These are phyloP conservation scores for Zapus hudsonius DNA, from an alignment of 2,113 vertebrate species.

Conservation along the genomic window DNA sequence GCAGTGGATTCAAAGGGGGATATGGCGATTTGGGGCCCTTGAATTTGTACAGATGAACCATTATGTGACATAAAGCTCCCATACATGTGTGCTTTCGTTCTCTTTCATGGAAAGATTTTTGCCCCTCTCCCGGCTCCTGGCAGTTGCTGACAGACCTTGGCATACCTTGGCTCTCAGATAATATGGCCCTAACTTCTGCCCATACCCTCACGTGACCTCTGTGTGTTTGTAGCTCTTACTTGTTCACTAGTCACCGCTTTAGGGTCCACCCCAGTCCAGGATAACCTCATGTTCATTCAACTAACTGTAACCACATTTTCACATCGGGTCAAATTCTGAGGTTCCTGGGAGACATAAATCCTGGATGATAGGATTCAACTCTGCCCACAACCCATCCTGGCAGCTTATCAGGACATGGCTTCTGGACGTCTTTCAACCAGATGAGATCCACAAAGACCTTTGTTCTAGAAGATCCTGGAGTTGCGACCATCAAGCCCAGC, in stretches of 20 bases:
- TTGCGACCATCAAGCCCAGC: background rate
- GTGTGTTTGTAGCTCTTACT: background rate
- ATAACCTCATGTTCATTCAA: background rate
- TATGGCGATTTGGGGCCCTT: background rate
- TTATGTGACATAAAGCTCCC: background rate
- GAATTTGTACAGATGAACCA: background rate
- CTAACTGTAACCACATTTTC: background rate
- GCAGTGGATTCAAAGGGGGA: background rate
- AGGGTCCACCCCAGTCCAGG: background rate
- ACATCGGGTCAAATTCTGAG: background rate
- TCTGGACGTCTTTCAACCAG: background rate
- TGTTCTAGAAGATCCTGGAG: background rate
- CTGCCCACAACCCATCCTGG: background rate
- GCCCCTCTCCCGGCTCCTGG: background rate
- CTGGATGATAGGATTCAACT: background rate
- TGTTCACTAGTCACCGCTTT: background rate
- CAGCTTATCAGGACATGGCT: background rate
- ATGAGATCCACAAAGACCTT: background rate
- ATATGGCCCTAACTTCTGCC: background rate
- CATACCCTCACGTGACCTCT: background rate
- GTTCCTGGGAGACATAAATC: conserved; percentile 8
- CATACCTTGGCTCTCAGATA: background rate
- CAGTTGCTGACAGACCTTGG: background rate
- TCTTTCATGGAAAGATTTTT: conserved; percentile 27
- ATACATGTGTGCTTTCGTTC: background rate